Base-by-base conservation (phyloP, 2,888 invertebrate genomes). In the Eudasyphora cyanicolor region DNA sequence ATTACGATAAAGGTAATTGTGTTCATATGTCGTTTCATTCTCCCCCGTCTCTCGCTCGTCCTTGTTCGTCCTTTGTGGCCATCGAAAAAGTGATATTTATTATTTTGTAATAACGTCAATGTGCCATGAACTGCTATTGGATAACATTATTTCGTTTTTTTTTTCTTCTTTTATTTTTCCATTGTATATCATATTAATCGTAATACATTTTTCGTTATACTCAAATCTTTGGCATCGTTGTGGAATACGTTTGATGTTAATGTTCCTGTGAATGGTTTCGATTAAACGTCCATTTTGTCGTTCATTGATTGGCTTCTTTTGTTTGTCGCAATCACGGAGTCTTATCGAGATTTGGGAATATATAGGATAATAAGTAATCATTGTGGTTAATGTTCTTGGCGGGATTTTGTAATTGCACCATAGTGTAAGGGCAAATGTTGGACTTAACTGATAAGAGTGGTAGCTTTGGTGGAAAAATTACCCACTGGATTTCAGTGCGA, bases 1-100 rank as follows among this genome's bases (percentile, higher is more conserved):
- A 76, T 78, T 81, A 29, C 67, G 84, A 84, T 84, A 78, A 81
- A 81, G 75, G 75, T 81, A 81, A 84, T 84, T 80, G 71, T 49
- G 57, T 84, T 84, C 83, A 83, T 76, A 76, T 81, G 81, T 76
- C 78, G n/a, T 76, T 70, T 38, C 5, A 10, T 45, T 0, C 57
- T 14, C 14, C 12, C 10, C 49, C 17, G 6, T 42, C 24, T 29
- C 42, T 60, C 2, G 10, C 10, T n/a, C 17, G 64, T 64, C 19
- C 21, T 19, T 64, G 12, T 57, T 17, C 35, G 64, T 70, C 24
- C 27, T 8, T 51, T 54, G 35, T 54, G 10, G 49, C 57, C 38
- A 67, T 73, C 75, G 27, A 27, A 12, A 24, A 21, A 35, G 10
- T 35, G 32, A 32, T 71, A 42, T 78, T 82, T 69, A 77, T 74